Evolutionary conservation across 2,113 vertebrate genomes (phyloP), one percentile per base, ranked within the genome.

Genomic region (Galeopterus variegatus): DNA sequence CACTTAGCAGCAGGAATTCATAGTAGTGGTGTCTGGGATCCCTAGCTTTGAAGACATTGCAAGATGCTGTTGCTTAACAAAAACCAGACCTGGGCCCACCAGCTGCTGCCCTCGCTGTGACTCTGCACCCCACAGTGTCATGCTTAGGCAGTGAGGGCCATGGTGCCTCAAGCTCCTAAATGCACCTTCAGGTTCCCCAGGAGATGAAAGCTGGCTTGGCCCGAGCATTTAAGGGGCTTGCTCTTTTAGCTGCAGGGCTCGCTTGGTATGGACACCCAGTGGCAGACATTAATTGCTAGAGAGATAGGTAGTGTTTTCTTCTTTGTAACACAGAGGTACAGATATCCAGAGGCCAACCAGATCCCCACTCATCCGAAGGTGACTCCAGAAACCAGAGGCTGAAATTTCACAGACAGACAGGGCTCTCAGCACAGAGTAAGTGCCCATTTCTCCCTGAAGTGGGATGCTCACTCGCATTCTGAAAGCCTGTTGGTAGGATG

Each of bases 1-100:
- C 45, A 50, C 31, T 3, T 9, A 65, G 80, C 94, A 94, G 94
- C 94, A 97, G 94, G 95, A 94, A 95, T 96, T 85, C 94, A 96
- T 83, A 83, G 90, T 41, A 0, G 0, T 15, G 64, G 54, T 2
- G 4, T 86, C 89, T 82, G 56, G 82, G 56, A 62, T 67, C 45
- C 24, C 4, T 48, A 21, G 64, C 87, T 97, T 97, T 97, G 96
- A 96, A 95, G 90, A 92, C 8, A 6, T 4, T 0, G 31, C 17
- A 31, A 96, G 79, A 87, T 50, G 70, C 64, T 65, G 70, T 52
- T 41, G 41, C 50, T 73, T 97, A 96, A 96, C 28, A 3, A 62
- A 93, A 92, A 92, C 69, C 96, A 97, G 94, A 79, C 54, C 8
- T 3, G 0, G 1, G 88, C n/a, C 70, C 72, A 18, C 48, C 41